phyloP scores from a whole-genome alignment of 2,888 invertebrate genomes.

The Drosophila tanythrix region DNA sequence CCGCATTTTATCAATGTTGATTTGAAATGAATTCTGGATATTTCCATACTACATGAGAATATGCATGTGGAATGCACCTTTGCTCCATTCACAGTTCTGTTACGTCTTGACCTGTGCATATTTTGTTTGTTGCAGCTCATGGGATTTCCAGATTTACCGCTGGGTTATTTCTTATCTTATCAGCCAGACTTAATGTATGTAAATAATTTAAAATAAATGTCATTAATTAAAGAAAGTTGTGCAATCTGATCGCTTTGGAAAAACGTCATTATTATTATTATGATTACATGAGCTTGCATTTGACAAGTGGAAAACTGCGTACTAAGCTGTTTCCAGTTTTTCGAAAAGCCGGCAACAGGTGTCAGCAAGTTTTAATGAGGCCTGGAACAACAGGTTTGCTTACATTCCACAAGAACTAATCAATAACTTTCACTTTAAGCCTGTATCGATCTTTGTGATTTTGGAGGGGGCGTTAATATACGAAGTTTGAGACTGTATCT shows the following conservation, averaged over 20 bases:
- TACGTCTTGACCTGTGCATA: slow-evolving; percentile 30
- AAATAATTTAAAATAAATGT: background rate
- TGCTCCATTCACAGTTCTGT: background rate
- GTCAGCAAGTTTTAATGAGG: background rate
- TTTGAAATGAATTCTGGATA: slow-evolving; percentile 14
- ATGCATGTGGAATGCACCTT: slow-evolving; percentile 2
- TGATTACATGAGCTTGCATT: slow-evolving; percentile 3
- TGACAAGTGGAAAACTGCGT: background rate
- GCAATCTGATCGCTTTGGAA: slow-evolving; percentile 18
- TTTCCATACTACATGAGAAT: background rate
- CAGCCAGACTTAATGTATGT: slow-evolving; percentile 21
- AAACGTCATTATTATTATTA: slow-evolving; percentile 18
- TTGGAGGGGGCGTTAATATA: background rate
- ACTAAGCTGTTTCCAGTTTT: background rate
- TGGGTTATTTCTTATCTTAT: slow-evolving; percentile 39
- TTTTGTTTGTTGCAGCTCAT: slow-evolving; percentile 4
- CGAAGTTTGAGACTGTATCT: background rate
- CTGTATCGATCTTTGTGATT: background rate
- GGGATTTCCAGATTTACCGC: slow-evolving; percentile 35
- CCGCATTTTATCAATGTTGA: slow-evolving; percentile 10
- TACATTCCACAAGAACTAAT: background rate
- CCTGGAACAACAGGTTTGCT: slow-evolving; percentile 3
- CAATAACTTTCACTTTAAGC: background rate
- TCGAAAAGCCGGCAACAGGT: background rate
- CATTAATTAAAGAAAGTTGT: slow-evolving; percentile 11